phyloP scores from a whole-genome alignment of 1,140 invertebrate species.

The Orchesella cincta region DNA sequence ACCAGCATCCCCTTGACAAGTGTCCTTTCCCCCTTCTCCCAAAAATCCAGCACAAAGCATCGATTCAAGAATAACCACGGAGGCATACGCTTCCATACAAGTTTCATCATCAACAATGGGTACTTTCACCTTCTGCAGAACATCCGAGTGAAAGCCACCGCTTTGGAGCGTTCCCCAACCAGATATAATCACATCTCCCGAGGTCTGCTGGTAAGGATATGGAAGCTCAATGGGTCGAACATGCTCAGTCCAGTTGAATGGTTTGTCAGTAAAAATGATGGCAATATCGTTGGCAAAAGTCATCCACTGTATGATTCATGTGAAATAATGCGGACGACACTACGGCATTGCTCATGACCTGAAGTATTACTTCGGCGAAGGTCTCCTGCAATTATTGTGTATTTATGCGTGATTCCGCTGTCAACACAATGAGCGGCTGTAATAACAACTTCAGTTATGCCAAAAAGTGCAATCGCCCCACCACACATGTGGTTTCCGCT shows the following conservation, averaged over 20 bases:
- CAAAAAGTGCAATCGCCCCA: neutral
- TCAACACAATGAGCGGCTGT: conserved; percentile 23
- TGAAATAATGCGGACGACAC: neutral
- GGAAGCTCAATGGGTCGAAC: neutral
- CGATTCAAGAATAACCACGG: neutral
- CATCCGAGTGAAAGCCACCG: neutral
- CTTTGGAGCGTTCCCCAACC: neutral
- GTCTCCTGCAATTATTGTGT: neutral
- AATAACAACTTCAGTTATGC: neutral
- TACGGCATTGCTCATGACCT: neutral
- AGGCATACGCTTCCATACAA: neutral
- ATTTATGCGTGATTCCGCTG: neutral
- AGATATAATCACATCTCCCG: neutral
- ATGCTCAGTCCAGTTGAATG: neutral
- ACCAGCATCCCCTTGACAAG: conserved; percentile 19
- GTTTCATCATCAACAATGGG: neutral
- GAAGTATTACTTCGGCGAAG: neutral
- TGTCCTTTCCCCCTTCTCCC: conserved; percentile 4
- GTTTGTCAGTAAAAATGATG: neutral
- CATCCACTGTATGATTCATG: neutral
- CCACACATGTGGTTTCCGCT: conserved; percentile 4
- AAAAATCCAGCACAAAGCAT: neutral
- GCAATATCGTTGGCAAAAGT: neutral
- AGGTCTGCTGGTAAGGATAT: no score
- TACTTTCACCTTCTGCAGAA: neutral